A percentile compares a stretch with the other conserved stretches of the same genome.
Evolutionary conservation across 2,113 vertebrate species (phyloP).

Genomic region (Pterophyllum scalare): DNA sequence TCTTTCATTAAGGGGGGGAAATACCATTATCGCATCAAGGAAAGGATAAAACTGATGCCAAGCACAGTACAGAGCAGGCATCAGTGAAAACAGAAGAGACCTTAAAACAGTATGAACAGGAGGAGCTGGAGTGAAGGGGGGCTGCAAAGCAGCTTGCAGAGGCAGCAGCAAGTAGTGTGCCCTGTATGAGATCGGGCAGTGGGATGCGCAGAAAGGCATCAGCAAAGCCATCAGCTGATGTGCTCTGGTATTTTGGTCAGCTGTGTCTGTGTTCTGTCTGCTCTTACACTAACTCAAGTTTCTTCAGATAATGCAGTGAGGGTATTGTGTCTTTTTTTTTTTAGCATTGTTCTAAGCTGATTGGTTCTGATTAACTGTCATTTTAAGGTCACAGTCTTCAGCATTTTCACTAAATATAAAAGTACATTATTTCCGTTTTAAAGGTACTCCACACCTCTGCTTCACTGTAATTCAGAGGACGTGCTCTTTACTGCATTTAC

Average conservation of each 20-base stretch:
- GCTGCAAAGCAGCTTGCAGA: background rate
- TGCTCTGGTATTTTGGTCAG: background rate
- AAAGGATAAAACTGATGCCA: background rate
- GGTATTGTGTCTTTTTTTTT: background rate
- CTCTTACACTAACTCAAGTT: background rate
- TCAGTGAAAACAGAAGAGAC: background rate
- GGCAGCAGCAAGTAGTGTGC: background rate
- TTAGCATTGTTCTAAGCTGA: background rate
- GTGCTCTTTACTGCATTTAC: too few species aligned
- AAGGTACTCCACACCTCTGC: too few species aligned
- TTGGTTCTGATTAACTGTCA: background rate
- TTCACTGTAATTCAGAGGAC: too few species aligned
- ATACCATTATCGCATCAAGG: background rate
- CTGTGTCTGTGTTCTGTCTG: background rate
- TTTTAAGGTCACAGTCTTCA: background rate
- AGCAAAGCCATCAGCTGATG: background rate
- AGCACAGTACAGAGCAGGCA: too few species aligned
- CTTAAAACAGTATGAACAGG: background rate
- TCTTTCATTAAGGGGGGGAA: constrained; percentile 10
- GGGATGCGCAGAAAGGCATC: too few species aligned
- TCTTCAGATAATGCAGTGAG: background rate
- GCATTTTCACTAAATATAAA: background rate
- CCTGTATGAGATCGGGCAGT: background rate
- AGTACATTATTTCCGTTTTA: too few species aligned
- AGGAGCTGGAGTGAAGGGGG: background rate